A percentile compares a stretch with the other conserved stretches of the same genome.
phyloP scores from a whole-genome alignment of 2,888 invertebrate genomes.

The Clusia tigrina region DNA sequence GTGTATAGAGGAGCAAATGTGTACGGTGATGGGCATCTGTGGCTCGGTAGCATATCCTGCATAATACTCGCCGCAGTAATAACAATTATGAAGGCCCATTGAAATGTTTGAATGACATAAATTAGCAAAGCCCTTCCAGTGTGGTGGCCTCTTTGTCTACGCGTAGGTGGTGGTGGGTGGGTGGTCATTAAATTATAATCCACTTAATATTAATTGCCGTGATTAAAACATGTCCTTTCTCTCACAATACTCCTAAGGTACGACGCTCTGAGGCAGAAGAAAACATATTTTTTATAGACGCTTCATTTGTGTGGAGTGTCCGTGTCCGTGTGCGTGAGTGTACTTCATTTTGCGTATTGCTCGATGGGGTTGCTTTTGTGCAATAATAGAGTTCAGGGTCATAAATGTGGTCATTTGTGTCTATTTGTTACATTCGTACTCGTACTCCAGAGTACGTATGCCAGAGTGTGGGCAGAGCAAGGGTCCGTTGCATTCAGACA shows the following conservation, averaged over 20 bases:
- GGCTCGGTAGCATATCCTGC: too few species aligned
- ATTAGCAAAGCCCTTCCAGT: slow-evolving; percentile 25
- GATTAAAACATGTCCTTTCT: slow-evolving; percentile 47
- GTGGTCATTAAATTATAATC: slow-evolving; percentile 60
- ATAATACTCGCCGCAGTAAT: slow-evolving; percentile 43
- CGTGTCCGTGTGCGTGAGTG: neutral
- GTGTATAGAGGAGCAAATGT: too few species aligned
- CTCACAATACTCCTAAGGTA: slow-evolving; percentile 20
- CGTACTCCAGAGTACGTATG: too few species aligned
- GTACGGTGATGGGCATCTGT: too few species aligned
- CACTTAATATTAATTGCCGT: slow-evolving; percentile 62
- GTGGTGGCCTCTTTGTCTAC: slow-evolving; percentile 1
- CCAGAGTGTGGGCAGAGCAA: too few species aligned
- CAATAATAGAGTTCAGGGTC: slow-evolving; percentile 37
- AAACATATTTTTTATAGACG: slow-evolving; percentile 15
- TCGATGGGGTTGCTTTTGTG: neutral
- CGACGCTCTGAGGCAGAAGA: slow-evolving; percentile 22
- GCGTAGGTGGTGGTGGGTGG: slow-evolving; percentile 21
- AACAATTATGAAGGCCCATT: slow-evolving; percentile 41
- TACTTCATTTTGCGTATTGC: neutral
- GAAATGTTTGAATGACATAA: slow-evolving; percentile 3
- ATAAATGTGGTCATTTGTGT: slow-evolving; percentile 57
- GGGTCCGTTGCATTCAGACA: too few species aligned
- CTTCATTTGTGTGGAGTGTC: neutral
- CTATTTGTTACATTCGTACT: slow-evolving; percentile 46